A percentile compares a stretch with the other conserved stretches of the same genome.
Evolutionary conservation across 2,888 invertebrate genomes (phyloP).

Genomic region (Pandemis heparana): DNA sequence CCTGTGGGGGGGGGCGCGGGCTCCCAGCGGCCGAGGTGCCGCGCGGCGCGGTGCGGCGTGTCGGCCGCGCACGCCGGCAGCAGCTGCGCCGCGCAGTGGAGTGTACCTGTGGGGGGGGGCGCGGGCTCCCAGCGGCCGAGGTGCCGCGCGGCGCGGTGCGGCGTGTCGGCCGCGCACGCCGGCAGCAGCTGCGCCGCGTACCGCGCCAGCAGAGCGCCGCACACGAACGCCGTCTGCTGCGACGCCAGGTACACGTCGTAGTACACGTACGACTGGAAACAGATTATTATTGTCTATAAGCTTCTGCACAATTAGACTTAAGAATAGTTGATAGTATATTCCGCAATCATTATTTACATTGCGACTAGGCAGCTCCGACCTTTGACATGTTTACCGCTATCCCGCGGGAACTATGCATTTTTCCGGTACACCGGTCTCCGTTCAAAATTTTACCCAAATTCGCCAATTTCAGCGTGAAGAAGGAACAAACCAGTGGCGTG

Average conservation of each 20-base stretch:
- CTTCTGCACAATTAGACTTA: too few relatives aligned
- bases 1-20: slow-evolving; percentile 70
- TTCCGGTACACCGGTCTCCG: too few relatives aligned
- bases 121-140: slow-evolving; percentile 92
- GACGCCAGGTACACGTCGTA: slow-evolving; percentile 94
- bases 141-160: slow-evolving; percentile 96
- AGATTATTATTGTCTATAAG: too few relatives aligned
- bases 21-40: slow-evolving; percentile 94
- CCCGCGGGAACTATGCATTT: too few relatives aligned
- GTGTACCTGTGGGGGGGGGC: slow-evolving; percentile 50
- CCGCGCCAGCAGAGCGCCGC: slow-evolving; percentile 93
- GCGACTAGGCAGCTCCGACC: too few relatives aligned
- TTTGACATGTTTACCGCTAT: too few relatives aligned
- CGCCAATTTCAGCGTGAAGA: too few relatives aligned
- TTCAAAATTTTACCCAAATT: too few relatives aligned
- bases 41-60: slow-evolving; percentile 94
- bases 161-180: slow-evolving; percentile 92
- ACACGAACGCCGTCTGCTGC: slow-evolving; percentile 94
- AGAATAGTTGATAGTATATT: too few relatives aligned
- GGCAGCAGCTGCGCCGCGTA: slow-evolving; percentile 89
- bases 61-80: slow-evolving; percentile 91
- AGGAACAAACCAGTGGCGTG: too few relatives aligned
- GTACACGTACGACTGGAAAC: slow-evolving; percentile 86
- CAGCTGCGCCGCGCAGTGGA: slow-evolving; percentile 88
- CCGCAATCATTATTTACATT: too few relatives aligned